A percentile compares a stretch with the other conserved stretches of the same genome.
Evolutionary conservation across 2,888 invertebrate species (phyloP).

Genomic region (Opisthograptis luteolata): DNA sequence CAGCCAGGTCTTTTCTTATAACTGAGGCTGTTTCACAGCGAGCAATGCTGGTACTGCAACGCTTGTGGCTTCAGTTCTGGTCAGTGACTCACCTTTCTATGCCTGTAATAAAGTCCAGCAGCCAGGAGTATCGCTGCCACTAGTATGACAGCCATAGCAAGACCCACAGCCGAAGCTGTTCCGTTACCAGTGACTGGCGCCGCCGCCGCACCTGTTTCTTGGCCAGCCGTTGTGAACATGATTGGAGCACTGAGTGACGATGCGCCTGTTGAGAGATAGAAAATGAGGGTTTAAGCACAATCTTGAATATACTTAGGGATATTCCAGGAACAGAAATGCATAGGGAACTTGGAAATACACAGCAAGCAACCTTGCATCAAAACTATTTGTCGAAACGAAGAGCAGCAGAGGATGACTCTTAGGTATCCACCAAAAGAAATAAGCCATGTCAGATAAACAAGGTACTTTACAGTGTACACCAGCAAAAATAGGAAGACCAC

Average conservation of each 20-base stretch:
- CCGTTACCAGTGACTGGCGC: slow-evolving; percentile 81
- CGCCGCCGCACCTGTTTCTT: slow-evolving; percentile 88
- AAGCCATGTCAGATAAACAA: neutral
- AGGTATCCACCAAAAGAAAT: too few relatives aligned
- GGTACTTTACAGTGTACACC: neutral
- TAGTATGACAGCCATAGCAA: slow-evolving; percentile 85
- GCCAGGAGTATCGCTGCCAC: slow-evolving; percentile 86
- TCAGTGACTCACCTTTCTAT: slow-evolving; percentile 55
- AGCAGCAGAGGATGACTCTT: too few relatives aligned
- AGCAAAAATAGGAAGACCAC: slow-evolving; percentile 2
- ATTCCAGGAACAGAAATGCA: neutral
- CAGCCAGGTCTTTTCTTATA: too few relatives aligned
- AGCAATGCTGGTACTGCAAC: too few relatives aligned
- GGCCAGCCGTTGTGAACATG: slow-evolving; percentile 90
- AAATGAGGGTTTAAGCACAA: neutral
- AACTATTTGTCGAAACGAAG: too few relatives aligned
- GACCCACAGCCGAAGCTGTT: slow-evolving; percentile 86
- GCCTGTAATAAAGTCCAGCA: slow-evolving; percentile 86
- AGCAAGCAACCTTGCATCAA: too few relatives aligned
- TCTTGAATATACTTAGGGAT: too few relatives aligned
- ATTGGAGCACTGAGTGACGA: slow-evolving; percentile 90
- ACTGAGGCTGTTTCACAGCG: too few relatives aligned
- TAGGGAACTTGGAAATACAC: neutral
- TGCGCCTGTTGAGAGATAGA: slow-evolving; percentile 79
- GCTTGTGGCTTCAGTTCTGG: neutral